A percentile compares a stretch with the other conserved stretches of the same genome.
These are phyloP conservation scores for Onychomys torridus DNA, from an alignment of 2,797 vertebrate species.

Conservation along the genomic window DNA sequence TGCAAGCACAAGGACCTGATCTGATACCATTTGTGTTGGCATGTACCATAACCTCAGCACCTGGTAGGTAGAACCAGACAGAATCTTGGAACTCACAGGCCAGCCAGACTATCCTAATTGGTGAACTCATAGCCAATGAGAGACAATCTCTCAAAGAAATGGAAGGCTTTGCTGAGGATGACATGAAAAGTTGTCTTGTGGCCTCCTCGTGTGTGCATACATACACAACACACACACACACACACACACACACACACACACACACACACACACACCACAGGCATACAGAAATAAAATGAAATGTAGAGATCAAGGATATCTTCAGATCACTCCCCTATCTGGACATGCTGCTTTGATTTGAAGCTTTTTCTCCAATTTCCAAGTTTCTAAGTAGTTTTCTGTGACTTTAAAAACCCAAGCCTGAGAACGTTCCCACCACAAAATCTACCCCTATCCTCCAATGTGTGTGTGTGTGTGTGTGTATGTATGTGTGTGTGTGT, in stretches of 20 bases:
- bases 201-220: too few relatives aligned
- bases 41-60: background rate
- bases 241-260: too few relatives aligned
- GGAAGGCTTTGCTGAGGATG: background rate
- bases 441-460: background rate
- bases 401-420: background rate
- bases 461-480: background rate
- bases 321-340: background rate
- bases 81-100: background rate
- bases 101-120: background rate
- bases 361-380: accelerated
- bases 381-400: background rate
- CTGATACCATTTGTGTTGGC: background rate
- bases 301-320: background rate
- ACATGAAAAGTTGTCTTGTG: background rate
- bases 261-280: background rate
- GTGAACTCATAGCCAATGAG: background rate
- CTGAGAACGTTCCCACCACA: background rate
- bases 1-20: background rate
- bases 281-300: background rate
- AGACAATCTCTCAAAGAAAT: background rate
- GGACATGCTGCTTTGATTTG: background rate
- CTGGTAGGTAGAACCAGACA: background rate
- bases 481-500: too few relatives aligned
- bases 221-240: too few relatives aligned